Evolutionary conservation across 2,888 invertebrate species (phyloP).

Genomic region (Bhutanitis thaidina): DNA sequence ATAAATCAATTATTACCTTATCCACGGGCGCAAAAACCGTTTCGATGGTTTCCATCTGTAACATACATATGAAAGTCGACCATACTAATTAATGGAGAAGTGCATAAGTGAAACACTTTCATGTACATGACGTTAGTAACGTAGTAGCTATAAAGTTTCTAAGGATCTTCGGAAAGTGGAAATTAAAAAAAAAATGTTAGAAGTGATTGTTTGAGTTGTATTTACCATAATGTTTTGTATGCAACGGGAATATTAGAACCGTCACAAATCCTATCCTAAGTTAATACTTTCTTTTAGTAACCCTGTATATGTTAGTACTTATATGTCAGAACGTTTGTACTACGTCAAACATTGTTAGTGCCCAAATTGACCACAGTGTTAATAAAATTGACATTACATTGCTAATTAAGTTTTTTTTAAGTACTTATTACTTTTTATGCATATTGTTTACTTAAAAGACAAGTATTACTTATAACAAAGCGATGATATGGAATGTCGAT

Average conservation of each 20-base stretch:
- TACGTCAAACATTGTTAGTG: too few species aligned
- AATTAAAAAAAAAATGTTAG: background rate
- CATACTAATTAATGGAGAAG: too few species aligned
- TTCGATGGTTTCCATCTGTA: too few species aligned
- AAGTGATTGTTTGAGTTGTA: background rate
- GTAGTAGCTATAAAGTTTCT: background rate
- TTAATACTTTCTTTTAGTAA: background rate
- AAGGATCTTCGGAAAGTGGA: background rate
- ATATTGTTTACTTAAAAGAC: constrained; percentile 18
- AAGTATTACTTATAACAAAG: constrained; percentile 2
- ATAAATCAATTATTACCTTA: too few species aligned
- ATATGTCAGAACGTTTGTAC: background rate
- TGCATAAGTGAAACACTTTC: too few species aligned
- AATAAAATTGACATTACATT: constrained; percentile 13
- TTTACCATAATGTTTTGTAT: background rate
- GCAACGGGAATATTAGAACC: background rate
- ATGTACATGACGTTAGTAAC: too few species aligned
- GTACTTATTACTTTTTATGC: constrained; percentile 16
- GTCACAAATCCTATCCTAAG: background rate
- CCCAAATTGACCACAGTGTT: constrained; percentile 4
- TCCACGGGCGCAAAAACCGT: too few species aligned
- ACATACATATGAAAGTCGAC: too few species aligned
- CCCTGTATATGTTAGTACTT: background rate
- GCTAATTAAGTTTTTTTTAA: background rate
- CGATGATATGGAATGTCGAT: background rate